phyloP scores from a whole-genome alignment of 1,140 invertebrate genomes.

The Gonioctena quinquepunctata region DNA sequence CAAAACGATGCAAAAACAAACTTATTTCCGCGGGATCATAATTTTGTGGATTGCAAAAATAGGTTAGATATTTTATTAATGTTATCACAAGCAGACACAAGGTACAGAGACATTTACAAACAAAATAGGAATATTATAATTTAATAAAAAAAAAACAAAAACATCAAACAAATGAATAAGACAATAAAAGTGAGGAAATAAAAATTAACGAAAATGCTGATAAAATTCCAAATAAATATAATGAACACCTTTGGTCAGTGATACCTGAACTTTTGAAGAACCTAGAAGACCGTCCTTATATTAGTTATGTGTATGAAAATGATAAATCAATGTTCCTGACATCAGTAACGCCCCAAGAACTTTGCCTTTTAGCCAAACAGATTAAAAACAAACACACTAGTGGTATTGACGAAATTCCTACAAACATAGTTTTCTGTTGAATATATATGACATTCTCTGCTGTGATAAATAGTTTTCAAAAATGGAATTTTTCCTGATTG shows the following conservation, averaged over 20 bases:
- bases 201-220: background rate
- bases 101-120: background rate
- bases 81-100: no score
- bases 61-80: background rate
- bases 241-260: no score
- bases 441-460: background rate
- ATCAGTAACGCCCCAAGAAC: slow-evolving; percentile 8
- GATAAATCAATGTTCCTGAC: no score
- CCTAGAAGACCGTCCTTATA: background rate
- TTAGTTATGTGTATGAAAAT: no score
- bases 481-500: slow-evolving; percentile 13
- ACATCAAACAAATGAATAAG: background rate
- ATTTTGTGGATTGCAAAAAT: background rate
- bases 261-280: background rate
- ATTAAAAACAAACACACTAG: no score
- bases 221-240: no score
- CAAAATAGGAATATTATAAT: background rate
- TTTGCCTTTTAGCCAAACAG: background rate
- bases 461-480: slow-evolving; percentile 20
- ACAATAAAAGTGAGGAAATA: background rate
- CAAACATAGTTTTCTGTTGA: background rate
- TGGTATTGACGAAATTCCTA: no score
- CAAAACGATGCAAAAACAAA: no score
- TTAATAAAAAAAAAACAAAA: no score
- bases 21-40: no score